These are phyloP conservation scores for Drosophila kepulauana DNA, from an alignment of 1,140 invertebrate species.

Conservation along the genomic window DNA sequence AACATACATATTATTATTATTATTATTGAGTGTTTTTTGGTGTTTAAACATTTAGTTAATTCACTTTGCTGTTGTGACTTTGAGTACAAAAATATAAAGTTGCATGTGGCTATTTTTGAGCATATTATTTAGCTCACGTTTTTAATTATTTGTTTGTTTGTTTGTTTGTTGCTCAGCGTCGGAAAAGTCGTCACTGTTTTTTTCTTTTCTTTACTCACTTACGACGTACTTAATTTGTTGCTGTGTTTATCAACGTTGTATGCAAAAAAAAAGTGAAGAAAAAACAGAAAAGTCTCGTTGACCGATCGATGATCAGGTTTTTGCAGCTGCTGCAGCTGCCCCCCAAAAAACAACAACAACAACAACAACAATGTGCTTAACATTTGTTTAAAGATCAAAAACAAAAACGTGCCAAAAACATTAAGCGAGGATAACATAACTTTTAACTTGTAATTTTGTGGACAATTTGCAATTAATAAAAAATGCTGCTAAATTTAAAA, in stretches of 20 bases:
- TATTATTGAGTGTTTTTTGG: slow-evolving; percentile 9
- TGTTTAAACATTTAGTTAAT: slow-evolving; percentile 36
- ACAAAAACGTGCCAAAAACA: slow-evolving; percentile 1
- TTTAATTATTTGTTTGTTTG: slow-evolving; percentile 11
- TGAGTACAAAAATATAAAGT: slow-evolving; percentile 34
- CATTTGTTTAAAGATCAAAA: slow-evolving; percentile 1
- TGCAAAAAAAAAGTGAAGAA: slow-evolving; percentile 48
- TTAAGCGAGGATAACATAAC: neutral
- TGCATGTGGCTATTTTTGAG: slow-evolving; percentile 54
- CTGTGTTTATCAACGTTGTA: slow-evolving; percentile 47
- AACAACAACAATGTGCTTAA: neutral
- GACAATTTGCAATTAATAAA: neutral
- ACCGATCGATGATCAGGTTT: slow-evolving; percentile 76
- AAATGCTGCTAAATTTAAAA: neutral
- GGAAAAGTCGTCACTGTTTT: no score
- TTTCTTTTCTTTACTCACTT: no score
- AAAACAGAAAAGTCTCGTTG: no score
- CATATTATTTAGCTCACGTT: slow-evolving; percentile 33
- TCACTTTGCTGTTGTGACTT: slow-evolving; percentile 35
- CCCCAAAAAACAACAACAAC: slow-evolving; percentile 14
- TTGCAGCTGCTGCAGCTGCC: slow-evolving; percentile 67
- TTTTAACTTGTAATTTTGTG: neutral
- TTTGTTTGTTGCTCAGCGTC: no score
- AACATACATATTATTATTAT: slow-evolving; percentile 1
- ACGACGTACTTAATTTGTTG: slow-evolving; percentile 32